Percentiles rank a stretch among this genome's conserved stretches.
phyloP scores from a whole-genome alignment of 2,113 vertebrate species.

The Pachyramphus minor region DNA sequence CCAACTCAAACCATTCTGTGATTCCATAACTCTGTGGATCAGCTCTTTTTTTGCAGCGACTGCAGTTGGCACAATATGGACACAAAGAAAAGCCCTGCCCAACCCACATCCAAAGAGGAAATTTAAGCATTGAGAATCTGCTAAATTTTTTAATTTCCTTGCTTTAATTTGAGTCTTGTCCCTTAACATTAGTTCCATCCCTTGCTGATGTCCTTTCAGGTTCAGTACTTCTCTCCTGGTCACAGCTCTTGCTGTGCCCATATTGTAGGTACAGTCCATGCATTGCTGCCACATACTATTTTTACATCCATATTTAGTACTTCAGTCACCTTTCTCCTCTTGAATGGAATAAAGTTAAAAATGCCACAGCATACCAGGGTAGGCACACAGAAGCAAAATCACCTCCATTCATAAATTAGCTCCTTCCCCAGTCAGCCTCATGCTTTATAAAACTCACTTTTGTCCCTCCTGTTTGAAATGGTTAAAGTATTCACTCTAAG shows the following conservation, averaged over 20 bases:
- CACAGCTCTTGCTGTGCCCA: neutral
- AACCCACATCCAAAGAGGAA: neutral
- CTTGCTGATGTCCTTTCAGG: neutral
- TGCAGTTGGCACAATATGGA: neutral
- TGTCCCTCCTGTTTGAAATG: neutral
- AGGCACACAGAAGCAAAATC: neutral
- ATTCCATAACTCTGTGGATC: neutral
- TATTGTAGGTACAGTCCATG: neutral
- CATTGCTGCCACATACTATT: neutral
- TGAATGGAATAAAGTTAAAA: neutral
- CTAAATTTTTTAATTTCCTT: neutral
- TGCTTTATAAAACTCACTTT: neutral
- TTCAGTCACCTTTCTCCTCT: neutral
- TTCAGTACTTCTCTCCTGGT: neutral
- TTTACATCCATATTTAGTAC: neutral
- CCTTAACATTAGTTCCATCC: neutral
- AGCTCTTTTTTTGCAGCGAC: neutral
- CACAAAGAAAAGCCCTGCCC: neutral
- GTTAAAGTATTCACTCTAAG: neutral
- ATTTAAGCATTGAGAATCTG: neutral
- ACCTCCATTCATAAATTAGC: constrained; percentile 15
- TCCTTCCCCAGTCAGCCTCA: neutral
- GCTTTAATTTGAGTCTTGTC: neutral
- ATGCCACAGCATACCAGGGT: neutral
- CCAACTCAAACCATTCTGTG: neutral